Base-by-base conservation (phyloP, 2,888 invertebrate species). In the Sinotaia quadrata region DNA sequence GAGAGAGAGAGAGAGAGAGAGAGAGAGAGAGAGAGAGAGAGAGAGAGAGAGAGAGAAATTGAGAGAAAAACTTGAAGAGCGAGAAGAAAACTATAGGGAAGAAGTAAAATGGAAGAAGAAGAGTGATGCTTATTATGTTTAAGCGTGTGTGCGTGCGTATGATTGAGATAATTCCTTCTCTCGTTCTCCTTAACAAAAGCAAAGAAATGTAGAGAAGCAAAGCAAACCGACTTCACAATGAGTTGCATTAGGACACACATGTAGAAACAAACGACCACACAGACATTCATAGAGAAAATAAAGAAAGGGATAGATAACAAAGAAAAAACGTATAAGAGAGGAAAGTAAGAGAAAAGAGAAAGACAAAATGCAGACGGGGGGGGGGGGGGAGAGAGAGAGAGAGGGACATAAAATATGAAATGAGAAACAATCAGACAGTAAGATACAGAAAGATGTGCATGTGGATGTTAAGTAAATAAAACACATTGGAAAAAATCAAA, bases 1-100 rank as follows among this genome's bases (percentile, higher is more conserved):
- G 63, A 54, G 36, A 36, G 36, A 36, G 37, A 54, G 21, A 36
- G 62, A 62, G 62, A 36, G 36, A 34, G 62, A 52, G 34, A 52
- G 34, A 34, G 34, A 41, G 63, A 21, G 37, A 27, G 54, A 4
- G 41, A 65, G 37, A 54, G 41, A 24, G 37, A 37, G 24, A 24
- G 37, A 5, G 54, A 10, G 24, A 18, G 54, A 15, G 41, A 18
- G 2, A 18, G 7, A 29, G 54, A 31, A n/a, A 15, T 21, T 51
- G 10, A 24, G 51, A 24, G 15, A n/a, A n/a, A 12, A 41, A 41
- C 15, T 41, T 29, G 27, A 24, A 2, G 3, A 54, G 54, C 2
- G 7, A 29, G 12, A 3, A 24, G 8, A 54, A 10, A 54, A 10
- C 0, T 10, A 29, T 27, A 29, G 29, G 27, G 29, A 54, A 3